A percentile compares a stretch with the other conserved stretches of the same genome.
These are phyloP conservation scores for Drosophila willistoni DNA, from an alignment of 1,140 invertebrate species.

Conservation along the genomic window DNA sequence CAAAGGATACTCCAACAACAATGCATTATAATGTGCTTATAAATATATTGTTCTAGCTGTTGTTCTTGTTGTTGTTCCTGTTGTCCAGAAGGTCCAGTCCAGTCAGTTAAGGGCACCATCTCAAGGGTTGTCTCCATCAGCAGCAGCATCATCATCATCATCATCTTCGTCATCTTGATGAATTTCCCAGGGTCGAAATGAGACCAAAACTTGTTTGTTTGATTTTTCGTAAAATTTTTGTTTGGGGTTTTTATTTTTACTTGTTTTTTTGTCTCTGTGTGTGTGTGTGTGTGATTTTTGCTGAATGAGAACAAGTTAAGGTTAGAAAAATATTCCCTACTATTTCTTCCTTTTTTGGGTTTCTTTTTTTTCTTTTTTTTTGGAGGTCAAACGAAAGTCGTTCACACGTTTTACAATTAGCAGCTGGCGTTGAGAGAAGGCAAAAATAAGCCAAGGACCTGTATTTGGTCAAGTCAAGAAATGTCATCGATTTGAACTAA, in stretches of 20 bases:
- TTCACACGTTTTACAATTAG: slow-evolving; percentile 80
- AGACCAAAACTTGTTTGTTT: slow-evolving; percentile 64
- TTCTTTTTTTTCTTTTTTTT: not conserved
- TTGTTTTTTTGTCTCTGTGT: slow-evolving; percentile 25
- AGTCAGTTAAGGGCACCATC: slow-evolving; percentile 17
- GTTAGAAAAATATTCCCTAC: not conserved
- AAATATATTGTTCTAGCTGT: slow-evolving; percentile 56
- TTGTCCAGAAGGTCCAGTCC: slow-evolving; percentile 40
- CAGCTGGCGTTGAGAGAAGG: slow-evolving; percentile 65
- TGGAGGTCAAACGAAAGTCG: slow-evolving; percentile 71
- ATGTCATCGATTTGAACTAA: slow-evolving; percentile 13
- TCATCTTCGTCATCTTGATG: slow-evolving; percentile 14
- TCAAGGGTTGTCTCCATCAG: slow-evolving; percentile 59
- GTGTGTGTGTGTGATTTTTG: slow-evolving; percentile 25
- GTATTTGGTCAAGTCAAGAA: slow-evolving; percentile 8
- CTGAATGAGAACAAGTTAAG: slow-evolving; percentile 70
- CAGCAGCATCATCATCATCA: slow-evolving; percentile 2
- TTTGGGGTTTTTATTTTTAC: slow-evolving; percentile 46
- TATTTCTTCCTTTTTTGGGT: not conserved
- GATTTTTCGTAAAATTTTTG: slow-evolving; percentile 51
- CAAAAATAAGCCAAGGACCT: not conserved
- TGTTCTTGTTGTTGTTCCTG: slow-evolving; percentile 18
- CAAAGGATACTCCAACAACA: slow-evolving; percentile 71
- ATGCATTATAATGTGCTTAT: slow-evolving; percentile 79
- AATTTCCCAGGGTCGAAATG: slow-evolving; percentile 52